These are phyloP conservation scores for Botrylloides violaceus DNA, from an alignment of 23 tunicate species.

Conservation along the genomic window DNA sequence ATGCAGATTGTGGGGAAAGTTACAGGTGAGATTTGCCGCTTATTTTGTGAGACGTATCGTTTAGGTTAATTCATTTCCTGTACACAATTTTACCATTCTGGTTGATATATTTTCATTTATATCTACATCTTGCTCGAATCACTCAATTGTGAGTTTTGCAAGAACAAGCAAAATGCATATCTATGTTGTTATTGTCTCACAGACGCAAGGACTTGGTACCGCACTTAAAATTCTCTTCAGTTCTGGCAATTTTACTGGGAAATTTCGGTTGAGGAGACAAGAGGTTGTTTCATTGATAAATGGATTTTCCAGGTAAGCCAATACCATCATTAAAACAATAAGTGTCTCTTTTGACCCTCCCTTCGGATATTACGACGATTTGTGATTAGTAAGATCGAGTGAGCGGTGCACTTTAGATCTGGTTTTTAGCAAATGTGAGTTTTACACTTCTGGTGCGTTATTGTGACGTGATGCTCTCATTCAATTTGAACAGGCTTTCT, in stretches of 20 bases:
- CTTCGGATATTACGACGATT: neutral
- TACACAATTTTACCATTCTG: too few relatives aligned
- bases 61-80: too few relatives aligned
- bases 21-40: conserved; percentile 60
- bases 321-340: neutral
- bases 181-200: neutral
- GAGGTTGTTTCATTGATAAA: conserved; percentile 77
- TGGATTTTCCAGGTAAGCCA: conserved; percentile 71
- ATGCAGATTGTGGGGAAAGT: conserved; percentile 92
- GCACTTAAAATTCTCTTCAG: conserved; percentile 85
- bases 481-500: conserved; percentile 33
- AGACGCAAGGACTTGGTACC: conserved; percentile 96
- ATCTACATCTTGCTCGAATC: too few relatives aligned
- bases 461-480: neutral
- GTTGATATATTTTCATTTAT: too few relatives aligned
- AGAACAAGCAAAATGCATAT: too few relatives aligned
- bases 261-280: conserved; percentile 49
- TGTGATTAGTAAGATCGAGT: too few relatives aligned
- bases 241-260: conserved; percentile 3
- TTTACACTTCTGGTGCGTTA: neutral
- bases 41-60: too few relatives aligned
- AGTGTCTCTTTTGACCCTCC: neutral
- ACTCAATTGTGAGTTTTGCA: too few relatives aligned
- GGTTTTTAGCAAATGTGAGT: neutral
- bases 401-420: too few relatives aligned